Conservation (phyloP, 2,113 vertebrate species). For the Engystomops pustulosus region DNA sequence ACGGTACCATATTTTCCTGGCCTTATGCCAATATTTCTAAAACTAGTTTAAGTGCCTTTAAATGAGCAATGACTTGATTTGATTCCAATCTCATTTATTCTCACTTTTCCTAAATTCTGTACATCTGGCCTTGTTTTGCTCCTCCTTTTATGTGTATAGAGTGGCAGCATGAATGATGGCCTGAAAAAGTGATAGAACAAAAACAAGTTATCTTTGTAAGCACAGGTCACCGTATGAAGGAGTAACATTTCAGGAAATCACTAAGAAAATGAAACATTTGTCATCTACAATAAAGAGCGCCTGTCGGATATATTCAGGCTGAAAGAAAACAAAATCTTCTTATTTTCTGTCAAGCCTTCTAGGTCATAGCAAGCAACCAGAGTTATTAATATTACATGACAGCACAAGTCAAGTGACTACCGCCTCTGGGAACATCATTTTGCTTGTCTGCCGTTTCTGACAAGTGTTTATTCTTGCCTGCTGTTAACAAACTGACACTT, state of each 20-base stretch:
- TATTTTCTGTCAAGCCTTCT: constrained; percentile 35
- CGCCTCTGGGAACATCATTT: constrained; percentile 50
- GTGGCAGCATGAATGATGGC: neutral
- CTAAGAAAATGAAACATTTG: constrained; percentile 33
- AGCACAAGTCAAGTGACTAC: constrained; percentile 54
- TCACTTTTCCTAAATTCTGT: neutral
- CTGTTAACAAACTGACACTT: constrained; percentile 35
- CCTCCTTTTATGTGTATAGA: constrained; percentile 3
- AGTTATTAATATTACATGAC: constrained; percentile 59
- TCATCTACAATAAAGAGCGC: constrained; percentile 45
- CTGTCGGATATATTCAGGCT: constrained; percentile 42
- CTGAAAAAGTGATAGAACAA: neutral
- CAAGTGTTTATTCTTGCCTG: constrained; percentile 44
- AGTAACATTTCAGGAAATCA: constrained; percentile 11
- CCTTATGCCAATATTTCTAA: neutral
- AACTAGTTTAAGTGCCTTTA: neutral
- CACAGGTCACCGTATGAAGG: neutral
- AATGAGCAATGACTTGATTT: neutral
- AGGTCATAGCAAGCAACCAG: constrained; percentile 44
- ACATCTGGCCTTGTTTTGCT: neutral
- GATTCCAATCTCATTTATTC: neutral
- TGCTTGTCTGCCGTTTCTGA: constrained; percentile 54
- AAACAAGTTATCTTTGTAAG: constrained; percentile 9
- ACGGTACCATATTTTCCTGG: neutral
- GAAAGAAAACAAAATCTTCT: constrained; percentile 53